Percentiles rank a stretch among this genome's conserved stretches.
These are phyloP conservation scores for Pseudomyrmex sp. DNA, from an alignment of 1,140 invertebrate genomes.

Conservation along the genomic window DNA sequence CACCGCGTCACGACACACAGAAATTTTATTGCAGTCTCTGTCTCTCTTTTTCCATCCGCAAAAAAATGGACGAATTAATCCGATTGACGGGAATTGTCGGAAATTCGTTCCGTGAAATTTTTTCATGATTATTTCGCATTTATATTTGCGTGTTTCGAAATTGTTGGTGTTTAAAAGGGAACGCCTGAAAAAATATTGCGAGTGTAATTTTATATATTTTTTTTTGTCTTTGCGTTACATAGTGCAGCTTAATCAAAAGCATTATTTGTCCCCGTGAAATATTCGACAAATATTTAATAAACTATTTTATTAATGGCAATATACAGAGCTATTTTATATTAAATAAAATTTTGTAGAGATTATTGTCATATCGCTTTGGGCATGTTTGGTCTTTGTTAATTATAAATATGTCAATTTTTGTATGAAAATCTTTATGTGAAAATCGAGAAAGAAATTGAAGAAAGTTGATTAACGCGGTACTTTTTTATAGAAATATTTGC, in stretches of 20 bases:
- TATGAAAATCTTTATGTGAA: not conserved
- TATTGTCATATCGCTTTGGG: not conserved
- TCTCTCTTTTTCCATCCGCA: not conserved
- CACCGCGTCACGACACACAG: not conserved
- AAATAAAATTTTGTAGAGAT: not conserved
- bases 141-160: conserved; percentile 19
- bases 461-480: conserved; percentile 11
- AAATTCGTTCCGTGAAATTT: conserved; percentile 26
- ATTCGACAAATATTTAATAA: conserved; percentile 33
- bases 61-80: conserved; percentile 1
- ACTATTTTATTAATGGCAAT: not conserved
- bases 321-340: not conserved
- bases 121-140: not conserved
- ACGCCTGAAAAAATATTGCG: not conserved
- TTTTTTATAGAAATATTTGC: not conserved
- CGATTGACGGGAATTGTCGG: conserved; percentile 5
- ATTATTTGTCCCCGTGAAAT: conserved; percentile 6
- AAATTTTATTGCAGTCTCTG: conserved; percentile 6
- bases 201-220: not conserved
- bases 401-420: not conserved
- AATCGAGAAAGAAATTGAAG: not conserved
- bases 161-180: not conserved
- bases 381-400: not conserved
- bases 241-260: conserved; percentile 12
- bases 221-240: not conserved